Base-by-base conservation (phyloP, 1,140 invertebrate genomes). In the Aphelinus atriplicis region DNA sequence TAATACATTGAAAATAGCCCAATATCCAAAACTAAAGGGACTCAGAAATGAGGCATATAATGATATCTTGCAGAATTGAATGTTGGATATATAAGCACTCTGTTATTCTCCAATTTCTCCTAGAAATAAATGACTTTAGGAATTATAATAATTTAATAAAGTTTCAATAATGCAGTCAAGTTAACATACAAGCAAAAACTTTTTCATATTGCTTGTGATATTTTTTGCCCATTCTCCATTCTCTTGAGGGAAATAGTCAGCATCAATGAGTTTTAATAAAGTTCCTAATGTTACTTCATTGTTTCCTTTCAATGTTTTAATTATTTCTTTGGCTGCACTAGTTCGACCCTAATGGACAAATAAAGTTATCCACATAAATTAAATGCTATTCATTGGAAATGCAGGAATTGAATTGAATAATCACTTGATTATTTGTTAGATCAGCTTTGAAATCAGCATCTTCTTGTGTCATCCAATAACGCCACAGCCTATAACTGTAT, bases 1-100 rank as follows among this genome's bases (percentile, higher is more conserved):
- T 1, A 98, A 84, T 5, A 93, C 93, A 88, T 98, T 99, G 84
- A 98, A 96, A 56, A 98, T 88, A 47, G 92, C 93, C 85, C 95
- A 97, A 84, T 98, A 97, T 6, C 92, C 90, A 86, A 97, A 97
- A 87, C 98, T 97, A 81, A 91, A 95, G 1, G 95, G 93, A 67
- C 94, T 91, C n/a, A n/a, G 2, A 96, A 87, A 77, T 96, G 90
- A 51, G 94, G 90, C 62, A 93, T 91, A 82, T 94, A 93, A 87
- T 98, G 97, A 83, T 96, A 95, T 4, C 92, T 93, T 1, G 96
- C 96, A 42, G 89, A 90, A 1, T 97, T 95, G 74, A 93, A 92
- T 1, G 94, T 93, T 45, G 96, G 96, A 85, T 94, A 97, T 53
- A 98, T 81, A 3, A 98, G 87, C 6, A 99, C 91, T 0, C 95